phyloP scores from a whole-genome alignment of 2,888 invertebrate genomes.

The Epirrhoe tristata region DNA sequence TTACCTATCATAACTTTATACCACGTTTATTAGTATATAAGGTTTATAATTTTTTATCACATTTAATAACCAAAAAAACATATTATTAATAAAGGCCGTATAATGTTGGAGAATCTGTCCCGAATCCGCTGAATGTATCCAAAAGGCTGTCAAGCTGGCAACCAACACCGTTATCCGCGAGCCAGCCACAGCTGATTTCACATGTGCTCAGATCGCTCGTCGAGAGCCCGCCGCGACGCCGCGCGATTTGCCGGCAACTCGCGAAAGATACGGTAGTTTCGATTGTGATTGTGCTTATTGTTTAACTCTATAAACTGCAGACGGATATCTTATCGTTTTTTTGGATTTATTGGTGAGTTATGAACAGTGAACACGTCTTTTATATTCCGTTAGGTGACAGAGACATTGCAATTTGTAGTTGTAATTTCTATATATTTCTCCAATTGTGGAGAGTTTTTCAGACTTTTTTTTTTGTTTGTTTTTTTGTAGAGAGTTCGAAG shows the following conservation, averaged over 20 bases:
- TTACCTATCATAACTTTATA: too few species aligned
- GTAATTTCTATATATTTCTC: too few species aligned
- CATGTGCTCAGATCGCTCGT: conserved; percentile 65
- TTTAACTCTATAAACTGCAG: conserved; percentile 46
- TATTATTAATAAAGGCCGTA: too few species aligned
- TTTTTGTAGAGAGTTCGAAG: too few species aligned
- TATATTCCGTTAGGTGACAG: background rate
- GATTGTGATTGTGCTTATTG: conserved; percentile 61
- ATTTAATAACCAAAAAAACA: too few species aligned
- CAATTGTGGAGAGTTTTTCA: too few species aligned
- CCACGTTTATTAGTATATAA: too few species aligned
- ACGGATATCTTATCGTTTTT: conserved; percentile 45
- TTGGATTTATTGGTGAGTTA: conserved; percentile 46
- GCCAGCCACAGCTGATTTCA: conserved; percentile 80
- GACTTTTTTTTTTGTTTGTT: too few species aligned
- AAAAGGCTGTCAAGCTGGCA: conserved; percentile 19
- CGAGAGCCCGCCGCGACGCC: conserved; percentile 68
- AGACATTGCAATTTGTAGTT: too few species aligned
- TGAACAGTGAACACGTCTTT: background rate
- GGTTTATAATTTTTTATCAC: too few species aligned
- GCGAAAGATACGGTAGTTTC: conserved; percentile 44
- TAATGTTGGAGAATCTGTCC: conserved; percentile 14
- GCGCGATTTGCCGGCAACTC: conserved; percentile 72
- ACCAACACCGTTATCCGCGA: conserved; percentile 27
- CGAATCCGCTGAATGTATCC: conserved; percentile 13